These are phyloP conservation scores for Ramazzottius varieornatus DNA, from an alignment of 2,888 invertebrate genomes.

Conservation along the genomic window DNA sequence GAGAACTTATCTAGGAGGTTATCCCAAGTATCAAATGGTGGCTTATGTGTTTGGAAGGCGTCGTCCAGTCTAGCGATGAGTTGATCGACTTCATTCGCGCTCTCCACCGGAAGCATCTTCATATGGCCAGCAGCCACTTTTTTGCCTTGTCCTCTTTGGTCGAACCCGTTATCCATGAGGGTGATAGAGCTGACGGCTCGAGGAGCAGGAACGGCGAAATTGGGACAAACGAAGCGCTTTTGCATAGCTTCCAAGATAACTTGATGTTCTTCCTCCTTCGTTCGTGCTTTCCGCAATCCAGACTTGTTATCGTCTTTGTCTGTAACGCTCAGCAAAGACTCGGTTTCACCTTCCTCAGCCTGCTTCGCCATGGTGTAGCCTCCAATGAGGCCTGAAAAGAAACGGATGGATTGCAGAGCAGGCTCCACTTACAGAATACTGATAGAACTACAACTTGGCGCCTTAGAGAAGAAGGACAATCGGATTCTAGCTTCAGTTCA, in stretches of 20 bases:
- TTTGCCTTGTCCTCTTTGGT: not conserved
- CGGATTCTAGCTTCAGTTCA: no score
- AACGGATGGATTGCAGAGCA: no score
- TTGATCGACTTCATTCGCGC: not conserved
- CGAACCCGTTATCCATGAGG: not conserved
- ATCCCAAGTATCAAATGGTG: not conserved
- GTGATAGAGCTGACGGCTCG: not conserved
- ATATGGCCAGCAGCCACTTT: not conserved
- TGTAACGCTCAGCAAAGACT: not conserved
- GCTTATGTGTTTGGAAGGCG: not conserved
- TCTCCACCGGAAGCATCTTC: not conserved
- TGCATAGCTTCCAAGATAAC: not conserved
- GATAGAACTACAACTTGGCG: no score
- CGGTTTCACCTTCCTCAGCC: not conserved
- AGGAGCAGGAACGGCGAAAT: not conserved
- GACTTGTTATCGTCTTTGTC: not conserved
- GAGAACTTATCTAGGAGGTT: not conserved
- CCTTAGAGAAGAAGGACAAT: no score
- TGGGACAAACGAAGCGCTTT: not conserved
- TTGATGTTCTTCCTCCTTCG: no score
- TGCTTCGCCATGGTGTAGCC: no score
- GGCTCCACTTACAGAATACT: no score
- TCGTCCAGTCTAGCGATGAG: not conserved
- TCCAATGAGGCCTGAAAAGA: no score
- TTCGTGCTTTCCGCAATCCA: no score